A percentile compares a stretch with the other conserved stretches of the same genome.
Evolutionary conservation across 2,888 invertebrate genomes (phyloP).

Genomic region (Hirtodrosophila duncani): DNA sequence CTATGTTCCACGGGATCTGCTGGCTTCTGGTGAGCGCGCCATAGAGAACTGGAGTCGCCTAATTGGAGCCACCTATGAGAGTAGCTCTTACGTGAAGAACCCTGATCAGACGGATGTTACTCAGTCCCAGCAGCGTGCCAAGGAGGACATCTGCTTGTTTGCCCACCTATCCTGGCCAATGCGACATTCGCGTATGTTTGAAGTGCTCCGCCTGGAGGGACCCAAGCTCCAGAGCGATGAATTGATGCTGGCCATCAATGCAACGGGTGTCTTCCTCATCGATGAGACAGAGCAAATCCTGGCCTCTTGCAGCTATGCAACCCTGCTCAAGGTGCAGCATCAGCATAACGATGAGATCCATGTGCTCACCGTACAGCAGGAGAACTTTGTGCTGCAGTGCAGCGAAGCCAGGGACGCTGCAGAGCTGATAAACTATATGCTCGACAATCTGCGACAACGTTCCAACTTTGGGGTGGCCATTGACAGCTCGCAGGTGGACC

Average conservation of each 20-base stretch:
- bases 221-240: conserved; percentile 84
- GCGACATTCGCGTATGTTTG: conserved; percentile 95
- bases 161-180: conserved; percentile 96
- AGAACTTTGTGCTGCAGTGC: conserved; percentile 94
- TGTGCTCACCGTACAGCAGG: conserved; percentile 89
- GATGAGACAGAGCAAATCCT: conserved; percentile 95
- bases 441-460: conserved; percentile 91
- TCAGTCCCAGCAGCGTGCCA: conserved; percentile 85
- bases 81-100: conserved; percentile 83
- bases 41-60: conserved; percentile 85
- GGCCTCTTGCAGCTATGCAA: conserved; percentile 90
- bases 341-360: conserved; percentile 83
- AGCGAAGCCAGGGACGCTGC: conserved; percentile 92
- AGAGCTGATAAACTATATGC: conserved; percentile 88
- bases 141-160: conserved; percentile 94
- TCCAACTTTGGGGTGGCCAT: conserved; percentile 91
- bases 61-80: conserved; percentile 85
- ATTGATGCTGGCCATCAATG: conserved; percentile 95
- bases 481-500: conserved; percentile 69
- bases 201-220: conserved; percentile 88
- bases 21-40: conserved; percentile 82
- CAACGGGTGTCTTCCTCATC: conserved; percentile 94
- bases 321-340: conserved; percentile 85
- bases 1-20: conserved; percentile 72
- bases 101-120: conserved; percentile 81